These are phyloP conservation scores for Gisinianus flammeolus DNA, from an alignment of 2,888 invertebrate species.

Conservation along the genomic window DNA sequence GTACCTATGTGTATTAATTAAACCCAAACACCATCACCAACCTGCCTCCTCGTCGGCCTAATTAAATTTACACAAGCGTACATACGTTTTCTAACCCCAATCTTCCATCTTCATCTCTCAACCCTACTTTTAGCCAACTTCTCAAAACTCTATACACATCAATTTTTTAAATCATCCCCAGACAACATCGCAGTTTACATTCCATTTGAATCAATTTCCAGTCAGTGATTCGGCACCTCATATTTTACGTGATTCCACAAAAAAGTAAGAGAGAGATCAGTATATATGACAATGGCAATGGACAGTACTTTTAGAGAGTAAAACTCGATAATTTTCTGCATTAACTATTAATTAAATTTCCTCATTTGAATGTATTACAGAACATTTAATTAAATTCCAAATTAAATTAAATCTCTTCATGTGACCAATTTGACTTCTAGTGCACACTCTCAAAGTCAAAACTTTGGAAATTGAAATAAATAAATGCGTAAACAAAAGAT, in stretches of 20 bases:
- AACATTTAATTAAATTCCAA: not conserved
- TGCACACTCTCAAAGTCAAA: not conserved
- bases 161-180: not conserved
- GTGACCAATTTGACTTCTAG: not conserved
- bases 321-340: not conserved
- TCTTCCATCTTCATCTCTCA: not conserved
- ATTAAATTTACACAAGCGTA: not conserved
- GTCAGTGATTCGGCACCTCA: not conserved
- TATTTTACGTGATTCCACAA: not conserved
- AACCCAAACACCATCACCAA: conserved; percentile 9
- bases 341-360: not conserved
- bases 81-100: not conserved
- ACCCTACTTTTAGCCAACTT: not conserved
- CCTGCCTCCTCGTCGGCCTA: conserved; percentile 15
- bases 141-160: not conserved
- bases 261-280: no score
- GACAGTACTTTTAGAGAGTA: no score
- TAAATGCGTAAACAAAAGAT: not conserved
- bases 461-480: not conserved
- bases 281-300: no score
- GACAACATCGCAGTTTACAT: no score
- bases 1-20: conserved; percentile 16
- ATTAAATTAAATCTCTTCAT: not conserved
- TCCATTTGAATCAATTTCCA: no score
- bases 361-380: not conserved